Conservation (phyloP, 2,888 invertebrate species). For the Sylvicola fuscatus region DNA sequence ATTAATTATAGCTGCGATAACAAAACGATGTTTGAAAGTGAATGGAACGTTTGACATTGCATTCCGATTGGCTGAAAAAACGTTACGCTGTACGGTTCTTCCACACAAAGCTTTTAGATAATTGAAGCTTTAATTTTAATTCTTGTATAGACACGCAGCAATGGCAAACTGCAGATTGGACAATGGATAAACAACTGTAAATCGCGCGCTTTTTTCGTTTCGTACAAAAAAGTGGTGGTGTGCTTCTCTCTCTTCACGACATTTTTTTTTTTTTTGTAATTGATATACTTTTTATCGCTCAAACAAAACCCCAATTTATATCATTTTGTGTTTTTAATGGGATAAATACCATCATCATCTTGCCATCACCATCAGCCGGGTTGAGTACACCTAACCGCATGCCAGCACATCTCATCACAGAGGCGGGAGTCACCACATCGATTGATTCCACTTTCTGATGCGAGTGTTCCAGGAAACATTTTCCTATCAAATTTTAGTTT, state of each 20-base stretch:
- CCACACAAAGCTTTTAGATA: background rate
- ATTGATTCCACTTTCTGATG: no score
- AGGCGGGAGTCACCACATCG: background rate
- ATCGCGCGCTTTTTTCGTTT: background rate
- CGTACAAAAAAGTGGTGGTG: background rate
- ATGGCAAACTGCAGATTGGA: background rate
- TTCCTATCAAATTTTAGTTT: no score
- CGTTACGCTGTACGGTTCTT: background rate
- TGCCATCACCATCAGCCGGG: background rate
- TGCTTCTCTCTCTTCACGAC: constrained; percentile 2
- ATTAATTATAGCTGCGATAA: no score
- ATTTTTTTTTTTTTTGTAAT: constrained; percentile 5
- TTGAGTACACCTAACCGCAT: background rate
- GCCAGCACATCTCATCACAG: background rate
- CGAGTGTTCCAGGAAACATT: no score
- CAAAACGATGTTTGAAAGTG: no score
- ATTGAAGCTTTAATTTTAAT: constrained; percentile 1
- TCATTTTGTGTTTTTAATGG: constrained; percentile 8
- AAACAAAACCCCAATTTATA: constrained; percentile 2
- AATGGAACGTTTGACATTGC: no score
- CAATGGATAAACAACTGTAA: background rate
- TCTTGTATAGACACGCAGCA: background rate
- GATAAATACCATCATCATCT: constrained; percentile 14
- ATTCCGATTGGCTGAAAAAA: no score
- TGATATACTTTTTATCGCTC: constrained; percentile 6